These are phyloP conservation scores for Zelleria hepariella DNA, from an alignment of 2,888 invertebrate species.

Conservation along the genomic window DNA sequence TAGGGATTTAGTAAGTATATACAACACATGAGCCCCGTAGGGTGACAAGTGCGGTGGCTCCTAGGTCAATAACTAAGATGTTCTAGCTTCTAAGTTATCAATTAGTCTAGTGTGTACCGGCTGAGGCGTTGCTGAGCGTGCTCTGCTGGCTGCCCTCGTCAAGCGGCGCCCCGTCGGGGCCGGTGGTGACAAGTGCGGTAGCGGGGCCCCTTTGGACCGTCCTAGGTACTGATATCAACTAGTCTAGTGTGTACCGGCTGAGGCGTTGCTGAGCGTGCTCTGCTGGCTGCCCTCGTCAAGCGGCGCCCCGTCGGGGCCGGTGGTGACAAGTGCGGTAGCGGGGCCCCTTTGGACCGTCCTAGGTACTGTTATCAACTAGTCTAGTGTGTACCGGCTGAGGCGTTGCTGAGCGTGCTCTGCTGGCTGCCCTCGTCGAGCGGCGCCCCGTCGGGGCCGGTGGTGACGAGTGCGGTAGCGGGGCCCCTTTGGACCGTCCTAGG, in stretches of 20 bases:
- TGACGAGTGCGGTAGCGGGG: constrained; percentile 89
- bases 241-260: no score
- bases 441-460: constrained; percentile 92
- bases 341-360: no score
- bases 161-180: constrained; percentile 89
- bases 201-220: no score
- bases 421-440: constrained; percentile 92
- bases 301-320: constrained; percentile 90
- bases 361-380: no score
- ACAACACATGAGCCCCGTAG: neutral
- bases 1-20: no score
- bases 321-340: constrained; percentile 89
- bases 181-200: constrained; percentile 90
- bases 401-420: constrained; percentile 93
- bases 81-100: no score
- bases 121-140: constrained; percentile 92
- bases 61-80: no score
- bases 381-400: constrained; percentile 93
- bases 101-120: no score
- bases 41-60: constrained; percentile 86
- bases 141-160: constrained; percentile 95
- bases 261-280: constrained; percentile 92
- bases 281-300: constrained; percentile 94
- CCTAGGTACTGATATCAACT: no score
- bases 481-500: no score